Evolutionary conservation across 2,113 vertebrate genomes (phyloP).

Genomic region (Sturnira hondurensis): DNA sequence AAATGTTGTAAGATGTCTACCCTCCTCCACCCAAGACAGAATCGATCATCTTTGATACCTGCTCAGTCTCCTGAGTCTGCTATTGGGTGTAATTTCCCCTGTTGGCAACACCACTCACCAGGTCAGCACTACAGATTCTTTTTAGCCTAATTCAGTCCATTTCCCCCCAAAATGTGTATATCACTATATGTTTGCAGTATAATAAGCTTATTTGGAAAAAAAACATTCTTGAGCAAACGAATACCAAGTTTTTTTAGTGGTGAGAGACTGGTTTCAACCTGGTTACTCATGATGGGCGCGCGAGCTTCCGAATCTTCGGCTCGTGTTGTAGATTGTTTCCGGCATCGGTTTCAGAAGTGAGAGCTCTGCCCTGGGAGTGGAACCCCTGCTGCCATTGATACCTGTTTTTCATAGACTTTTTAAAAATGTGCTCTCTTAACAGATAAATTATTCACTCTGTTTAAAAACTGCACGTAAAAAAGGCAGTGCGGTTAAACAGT

Average conservation of each 20-base stretch:
- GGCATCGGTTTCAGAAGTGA: constrained; percentile 12
- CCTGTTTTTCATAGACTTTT: constrained; percentile 19
- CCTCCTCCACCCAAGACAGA: constrained; percentile 70
- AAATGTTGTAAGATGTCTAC: constrained; percentile 72
- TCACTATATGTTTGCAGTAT: constrained; percentile 45
- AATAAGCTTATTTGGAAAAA: constrained; percentile 33
- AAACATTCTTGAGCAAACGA: constrained; percentile 18
- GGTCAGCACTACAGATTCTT: constrained; percentile 73
- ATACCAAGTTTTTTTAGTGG: background rate
- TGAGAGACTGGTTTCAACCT: constrained; percentile 3
- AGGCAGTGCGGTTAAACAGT: background rate
- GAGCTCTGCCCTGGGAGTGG: background rate
- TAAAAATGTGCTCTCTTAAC: background rate
- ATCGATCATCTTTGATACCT: constrained; percentile 71
- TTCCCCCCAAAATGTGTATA: constrained; percentile 47
- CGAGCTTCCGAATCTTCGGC: background rate
- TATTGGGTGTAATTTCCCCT: constrained; percentile 70
- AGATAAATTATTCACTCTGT: background rate
- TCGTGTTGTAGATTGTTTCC: constrained; percentile 5
- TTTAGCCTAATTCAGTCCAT: constrained; percentile 64
- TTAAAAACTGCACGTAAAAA: constrained; percentile 23
- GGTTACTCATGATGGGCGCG: background rate
- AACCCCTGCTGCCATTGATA: background rate
- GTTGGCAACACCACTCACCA: constrained; percentile 61
- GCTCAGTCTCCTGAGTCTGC: constrained; percentile 72